Evolutionary conservation across 2,113 vertebrate species (phyloP).

Genomic region (Ploceus nigricollis): DNA sequence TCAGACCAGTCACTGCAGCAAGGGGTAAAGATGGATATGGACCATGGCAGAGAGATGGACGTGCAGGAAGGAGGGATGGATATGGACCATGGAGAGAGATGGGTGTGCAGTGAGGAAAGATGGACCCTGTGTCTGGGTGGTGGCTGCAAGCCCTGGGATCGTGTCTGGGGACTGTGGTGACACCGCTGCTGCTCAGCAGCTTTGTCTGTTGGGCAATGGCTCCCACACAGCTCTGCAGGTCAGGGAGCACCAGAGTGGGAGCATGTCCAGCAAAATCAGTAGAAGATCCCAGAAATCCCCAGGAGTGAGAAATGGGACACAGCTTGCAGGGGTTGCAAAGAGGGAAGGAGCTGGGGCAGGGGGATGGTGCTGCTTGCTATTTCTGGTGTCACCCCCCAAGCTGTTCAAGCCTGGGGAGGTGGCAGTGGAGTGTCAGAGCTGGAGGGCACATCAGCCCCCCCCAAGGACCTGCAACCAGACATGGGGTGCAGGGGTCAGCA

Average conservation of each 20-base stretch:
- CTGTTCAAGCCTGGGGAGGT: background rate
- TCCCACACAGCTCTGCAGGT: background rate
- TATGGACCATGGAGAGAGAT: background rate
- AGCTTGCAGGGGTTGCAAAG: background rate
- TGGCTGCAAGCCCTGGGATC: background rate
- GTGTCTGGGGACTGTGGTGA: rapidly evolving
- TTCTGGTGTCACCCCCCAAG: background rate
- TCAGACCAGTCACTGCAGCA: background rate
- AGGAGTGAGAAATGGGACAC: background rate
- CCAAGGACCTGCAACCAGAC: rapidly evolving
- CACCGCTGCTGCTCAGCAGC: background rate
- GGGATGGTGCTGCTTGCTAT: background rate
- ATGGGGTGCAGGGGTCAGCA: background rate
- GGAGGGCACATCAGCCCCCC: background rate
- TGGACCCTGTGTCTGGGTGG: background rate
- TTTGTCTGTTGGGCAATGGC: rapidly evolving
- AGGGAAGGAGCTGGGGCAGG: background rate
- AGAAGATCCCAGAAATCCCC: background rate
- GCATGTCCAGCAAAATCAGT: rapidly evolving
- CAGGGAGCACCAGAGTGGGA: rapidly evolving
- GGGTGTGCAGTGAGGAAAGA: background rate
- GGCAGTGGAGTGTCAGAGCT: background rate
- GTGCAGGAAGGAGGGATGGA: background rate
- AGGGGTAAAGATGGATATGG: background rate
- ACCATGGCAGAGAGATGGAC: background rate